Evolutionary conservation across 2,113 vertebrate species (phyloP).

Genomic region (Sander lucioperca): DNA sequence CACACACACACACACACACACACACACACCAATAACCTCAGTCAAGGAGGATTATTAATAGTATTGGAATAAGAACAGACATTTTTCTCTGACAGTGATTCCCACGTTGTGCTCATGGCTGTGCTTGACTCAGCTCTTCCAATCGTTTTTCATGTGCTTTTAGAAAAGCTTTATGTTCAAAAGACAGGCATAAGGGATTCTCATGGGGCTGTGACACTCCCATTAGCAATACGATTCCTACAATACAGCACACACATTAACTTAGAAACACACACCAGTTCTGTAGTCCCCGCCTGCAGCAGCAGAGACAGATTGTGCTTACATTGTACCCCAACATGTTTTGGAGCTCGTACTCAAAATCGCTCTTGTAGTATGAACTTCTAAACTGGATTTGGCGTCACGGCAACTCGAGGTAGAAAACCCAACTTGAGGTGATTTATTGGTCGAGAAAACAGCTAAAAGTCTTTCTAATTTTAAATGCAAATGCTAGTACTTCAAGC

Average conservation of each 20-base stretch:
- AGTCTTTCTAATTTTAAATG: constrained; percentile 38
- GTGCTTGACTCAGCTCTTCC: constrained; percentile 50
- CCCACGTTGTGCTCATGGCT: constrained; percentile 38
- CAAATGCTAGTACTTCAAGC: constrained; percentile 28
- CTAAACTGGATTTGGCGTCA: constrained; percentile 41
- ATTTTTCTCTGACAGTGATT: constrained; percentile 22
- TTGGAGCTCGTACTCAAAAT: constrained; percentile 24
- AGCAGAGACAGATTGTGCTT: constrained; percentile 44
- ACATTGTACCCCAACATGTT: constrained; percentile 44
- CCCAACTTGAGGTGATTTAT: constrained; percentile 25
- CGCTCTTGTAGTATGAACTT: constrained; percentile 14
- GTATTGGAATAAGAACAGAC: constrained; percentile 36
- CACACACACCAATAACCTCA: constrained; percentile 30
- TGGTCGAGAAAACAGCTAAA: not conserved
- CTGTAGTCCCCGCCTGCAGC: constrained; percentile 38
- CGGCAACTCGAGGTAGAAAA: constrained; percentile 11
- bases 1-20: not conserved
- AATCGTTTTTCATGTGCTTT: constrained; percentile 61
- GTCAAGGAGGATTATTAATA: constrained; percentile 54
- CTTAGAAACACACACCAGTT: constrained; percentile 45
- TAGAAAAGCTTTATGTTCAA: constrained; percentile 61
- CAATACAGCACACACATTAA: constrained; percentile 40
- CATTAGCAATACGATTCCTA: constrained; percentile 58
- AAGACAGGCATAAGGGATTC: constrained; percentile 57
- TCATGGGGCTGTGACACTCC: constrained; percentile 60